phyloP scores from a whole-genome alignment of 1,140 invertebrate genomes.

The Aporrectodea caliginosa region DNA sequence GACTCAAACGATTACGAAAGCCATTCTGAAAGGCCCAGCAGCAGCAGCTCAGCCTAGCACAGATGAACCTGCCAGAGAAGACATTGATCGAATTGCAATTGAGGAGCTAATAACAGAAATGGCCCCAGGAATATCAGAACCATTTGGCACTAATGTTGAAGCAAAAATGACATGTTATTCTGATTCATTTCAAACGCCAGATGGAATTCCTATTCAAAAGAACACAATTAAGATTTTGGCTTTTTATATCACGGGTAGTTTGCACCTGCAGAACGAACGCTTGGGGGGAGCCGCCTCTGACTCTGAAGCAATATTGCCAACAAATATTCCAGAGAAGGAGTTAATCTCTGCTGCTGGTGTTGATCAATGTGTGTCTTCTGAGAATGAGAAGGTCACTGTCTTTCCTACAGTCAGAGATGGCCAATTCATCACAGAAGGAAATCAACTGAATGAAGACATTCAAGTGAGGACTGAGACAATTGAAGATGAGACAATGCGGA shows the following conservation, averaged over 20 bases:
- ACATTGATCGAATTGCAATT: neutral
- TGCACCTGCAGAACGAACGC: no score
- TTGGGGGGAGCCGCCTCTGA: no score
- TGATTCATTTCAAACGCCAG: neutral
- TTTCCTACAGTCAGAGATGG: no score
- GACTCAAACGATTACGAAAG: neutral
- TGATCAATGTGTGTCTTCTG: no score
- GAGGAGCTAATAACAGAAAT: neutral
- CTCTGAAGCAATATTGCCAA: no score
- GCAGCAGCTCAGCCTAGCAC: no score
- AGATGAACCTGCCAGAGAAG: conserved; percentile 32
- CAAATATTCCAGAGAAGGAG: no score
- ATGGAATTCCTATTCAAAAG: neutral
- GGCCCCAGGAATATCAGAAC: neutral
- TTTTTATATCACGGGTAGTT: no score
- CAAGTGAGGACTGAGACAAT: neutral
- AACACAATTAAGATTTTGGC: neutral
- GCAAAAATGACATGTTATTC: neutral
- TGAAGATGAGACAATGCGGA: neutral
- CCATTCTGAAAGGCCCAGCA: no score
- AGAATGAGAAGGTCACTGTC: no score
- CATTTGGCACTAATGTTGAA: neutral
- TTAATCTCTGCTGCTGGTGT: no score
- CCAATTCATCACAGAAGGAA: neutral
- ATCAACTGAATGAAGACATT: neutral